These are phyloP conservation scores for Phocoena sinus DNA, from an alignment of 2,113 vertebrate genomes.

Conservation along the genomic window DNA sequence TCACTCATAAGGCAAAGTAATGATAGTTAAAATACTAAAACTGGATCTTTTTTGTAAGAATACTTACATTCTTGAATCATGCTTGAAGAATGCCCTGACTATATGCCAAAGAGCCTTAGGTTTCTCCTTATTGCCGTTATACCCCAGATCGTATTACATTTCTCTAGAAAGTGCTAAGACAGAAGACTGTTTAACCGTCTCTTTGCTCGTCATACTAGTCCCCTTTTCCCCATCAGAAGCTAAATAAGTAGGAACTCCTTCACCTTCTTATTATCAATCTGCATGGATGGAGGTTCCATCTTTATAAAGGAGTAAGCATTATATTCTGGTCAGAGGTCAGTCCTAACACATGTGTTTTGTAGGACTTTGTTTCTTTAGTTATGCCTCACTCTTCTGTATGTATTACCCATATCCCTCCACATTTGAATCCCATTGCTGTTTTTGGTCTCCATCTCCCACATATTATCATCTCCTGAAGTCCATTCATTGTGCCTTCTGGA, in stretches of 20 bases:
- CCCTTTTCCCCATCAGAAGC: neutral
- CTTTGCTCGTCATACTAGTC: neutral
- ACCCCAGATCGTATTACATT: neutral
- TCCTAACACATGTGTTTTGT: neutral
- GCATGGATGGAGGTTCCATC: neutral
- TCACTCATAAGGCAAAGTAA: neutral
- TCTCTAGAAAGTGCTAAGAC: neutral
- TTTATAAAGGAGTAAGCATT: neutral
- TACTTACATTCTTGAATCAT: neutral
- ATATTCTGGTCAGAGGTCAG: neutral
- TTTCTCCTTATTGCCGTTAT: neutral
- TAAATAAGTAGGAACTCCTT: neutral
- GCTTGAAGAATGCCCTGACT: neutral
- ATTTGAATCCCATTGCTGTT: neutral
- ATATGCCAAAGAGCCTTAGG: neutral
- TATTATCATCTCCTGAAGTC: neutral
- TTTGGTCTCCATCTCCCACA: neutral
- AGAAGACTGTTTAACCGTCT: neutral
- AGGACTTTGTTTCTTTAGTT: neutral
- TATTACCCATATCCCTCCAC: neutral
- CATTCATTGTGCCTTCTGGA: neutral
- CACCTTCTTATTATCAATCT: neutral
- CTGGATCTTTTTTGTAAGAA: neutral
- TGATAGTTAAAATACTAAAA: neutral
- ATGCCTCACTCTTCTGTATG: neutral